phyloP scores from a whole-genome alignment of 2,888 invertebrate genomes.

The Brachypalpus laphriformis region DNA sequence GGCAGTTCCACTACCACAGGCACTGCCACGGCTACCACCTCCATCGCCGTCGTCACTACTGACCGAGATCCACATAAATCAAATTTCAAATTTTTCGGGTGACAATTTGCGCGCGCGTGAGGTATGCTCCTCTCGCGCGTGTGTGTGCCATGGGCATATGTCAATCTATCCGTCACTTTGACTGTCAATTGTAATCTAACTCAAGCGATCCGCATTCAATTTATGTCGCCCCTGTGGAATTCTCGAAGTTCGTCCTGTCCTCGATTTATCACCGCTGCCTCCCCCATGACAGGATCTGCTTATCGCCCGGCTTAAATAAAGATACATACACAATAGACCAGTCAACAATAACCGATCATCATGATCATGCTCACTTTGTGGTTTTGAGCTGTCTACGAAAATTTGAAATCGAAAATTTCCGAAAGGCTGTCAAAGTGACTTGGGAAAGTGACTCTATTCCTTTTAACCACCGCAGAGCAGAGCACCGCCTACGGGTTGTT shows the following conservation, averaged over 20 bases:
- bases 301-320: constrained; percentile 48
- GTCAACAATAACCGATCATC: constrained; percentile 52
- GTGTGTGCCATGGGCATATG: constrained; percentile 46
- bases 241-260: constrained; percentile 45
- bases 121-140: constrained; percentile 5
- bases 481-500: constrained; percentile 53
- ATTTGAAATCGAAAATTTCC: constrained; percentile 61
- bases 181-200: constrained; percentile 68
- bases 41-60: constrained; percentile 22
- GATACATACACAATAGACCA: constrained; percentile 62
- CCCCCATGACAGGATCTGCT: constrained; percentile 68
- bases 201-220: constrained; percentile 58
- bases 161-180: constrained; percentile 69
- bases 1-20: constrained; percentile 23
- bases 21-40: constrained; percentile 21
- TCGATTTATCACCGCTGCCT: constrained; percentile 62
- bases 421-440: constrained; percentile 53
- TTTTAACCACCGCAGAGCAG: constrained; percentile 25
- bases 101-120: constrained; percentile 69
- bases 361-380: constrained; percentile 58
- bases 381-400: constrained; percentile 62
- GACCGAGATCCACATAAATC: constrained; percentile 71
- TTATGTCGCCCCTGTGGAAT: constrained; percentile 57
- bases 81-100: constrained; percentile 72
- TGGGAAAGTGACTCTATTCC: constrained; percentile 46